Base-by-base conservation (phyloP, 2,113 vertebrate genomes). In the Dromaius novaehollandiae region DNA sequence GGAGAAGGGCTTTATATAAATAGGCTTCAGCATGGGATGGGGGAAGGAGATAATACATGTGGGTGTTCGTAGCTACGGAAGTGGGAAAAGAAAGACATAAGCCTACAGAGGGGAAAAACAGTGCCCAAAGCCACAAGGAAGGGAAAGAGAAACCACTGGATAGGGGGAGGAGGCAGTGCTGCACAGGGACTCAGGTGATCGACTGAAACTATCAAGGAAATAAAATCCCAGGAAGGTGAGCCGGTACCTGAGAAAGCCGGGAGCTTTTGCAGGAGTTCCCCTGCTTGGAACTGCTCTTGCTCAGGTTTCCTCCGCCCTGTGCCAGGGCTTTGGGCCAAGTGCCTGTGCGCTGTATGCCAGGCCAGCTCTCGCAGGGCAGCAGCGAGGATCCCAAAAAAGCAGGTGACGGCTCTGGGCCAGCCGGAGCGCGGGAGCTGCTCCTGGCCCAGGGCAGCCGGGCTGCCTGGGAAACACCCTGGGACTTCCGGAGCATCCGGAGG, bases 1-100 rank as follows among this genome's bases (percentile, higher is more conserved):
- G 85, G 74, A 78, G 92, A 87, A 9, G 3, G 86, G 82, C 90
- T 85, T 46, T 36, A 58, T 92, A 96, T 96, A 97, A 97, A 97
- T 96, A 96, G 89, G 48, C 46, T 83, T 11, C 82, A 78, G 93
- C 69, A 94, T 86, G 89, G 93, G 89, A 58, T 20, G 69, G 96
- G 84, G 96, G 96, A 95, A 97, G 96, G 87, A 96, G 96, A 97
- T 97, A 97, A 58, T 3, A 64, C 84, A 42, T 85, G 95, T 95
- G 97, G 96, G 91, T 95, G 95, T 92, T 82, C 0, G 69, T 36
- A 58, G 92, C 94, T 93, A 89, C 65, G 89, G 95, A 96, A 96
- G 96, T 97, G 96, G 90, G 95, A 97, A 89, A 96, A 81, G 81
- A 88, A 90, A 93, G 71, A 53, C 75, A 32, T 79, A 83, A 73